Evolutionary conservation across 2,888 invertebrate species (phyloP).

Genomic region (Hipparchia semele): DNA sequence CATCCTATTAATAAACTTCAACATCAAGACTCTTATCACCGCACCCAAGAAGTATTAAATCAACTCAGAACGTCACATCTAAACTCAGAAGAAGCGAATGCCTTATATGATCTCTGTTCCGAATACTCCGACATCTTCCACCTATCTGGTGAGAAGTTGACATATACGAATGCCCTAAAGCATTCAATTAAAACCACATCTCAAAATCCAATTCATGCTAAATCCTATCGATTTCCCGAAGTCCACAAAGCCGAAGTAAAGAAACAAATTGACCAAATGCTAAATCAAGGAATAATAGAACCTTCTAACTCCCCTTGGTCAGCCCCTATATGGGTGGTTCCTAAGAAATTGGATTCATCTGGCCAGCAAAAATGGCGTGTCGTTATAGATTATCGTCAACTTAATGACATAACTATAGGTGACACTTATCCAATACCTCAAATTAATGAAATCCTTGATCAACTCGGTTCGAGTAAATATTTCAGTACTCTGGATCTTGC

Average conservation of each 20-base stretch:
- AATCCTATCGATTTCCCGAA: constrained; percentile 42
- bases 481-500: constrained; percentile 37
- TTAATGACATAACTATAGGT: constrained; percentile 43
- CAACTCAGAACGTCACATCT: neutral
- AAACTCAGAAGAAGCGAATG: constrained; percentile 1
- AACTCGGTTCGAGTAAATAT: constrained; percentile 43
- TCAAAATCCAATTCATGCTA: constrained; percentile 22
- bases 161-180: neutral
- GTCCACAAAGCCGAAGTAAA: constrained; percentile 38
- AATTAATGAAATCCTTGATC: constrained; percentile 44
- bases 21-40: too few species aligned
- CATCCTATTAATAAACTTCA: too few species aligned
- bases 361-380: constrained; percentile 36
- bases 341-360: constrained; percentile 34
- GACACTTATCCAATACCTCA: constrained; percentile 44
- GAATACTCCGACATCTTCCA: constrained; percentile 17
- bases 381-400: constrained; percentile 37
- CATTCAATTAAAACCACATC: constrained; percentile 8
- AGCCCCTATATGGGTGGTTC: constrained; percentile 26
- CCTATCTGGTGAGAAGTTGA: neutral
- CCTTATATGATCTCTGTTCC: neutral
- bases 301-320: constrained; percentile 29
- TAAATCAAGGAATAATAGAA: constrained; percentile 41
- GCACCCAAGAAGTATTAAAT: constrained; percentile 1
- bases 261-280: constrained; percentile 38